phyloP scores from a whole-genome alignment of 2,888 invertebrate genomes.

The Phengaris alcon region DNA sequence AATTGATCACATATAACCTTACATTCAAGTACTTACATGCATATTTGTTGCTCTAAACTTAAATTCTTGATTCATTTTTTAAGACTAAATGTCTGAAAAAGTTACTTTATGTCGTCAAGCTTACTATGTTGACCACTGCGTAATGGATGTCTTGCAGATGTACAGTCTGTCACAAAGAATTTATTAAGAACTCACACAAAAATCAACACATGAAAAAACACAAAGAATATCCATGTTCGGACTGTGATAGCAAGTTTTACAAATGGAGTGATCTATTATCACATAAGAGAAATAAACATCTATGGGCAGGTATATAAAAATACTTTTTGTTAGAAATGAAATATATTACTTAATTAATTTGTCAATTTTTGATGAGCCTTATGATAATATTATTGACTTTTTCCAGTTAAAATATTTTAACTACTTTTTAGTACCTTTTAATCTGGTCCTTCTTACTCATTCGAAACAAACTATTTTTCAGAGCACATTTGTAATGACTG shows the following conservation, averaged over 20 bases:
- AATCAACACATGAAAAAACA: slow-evolving; percentile 71
- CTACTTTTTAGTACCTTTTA: background rate
- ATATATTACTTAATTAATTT: too few species aligned
- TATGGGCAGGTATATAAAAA: slow-evolving; percentile 46
- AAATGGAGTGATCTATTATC: slow-evolving; percentile 37
- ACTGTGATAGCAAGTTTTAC: slow-evolving; percentile 69
- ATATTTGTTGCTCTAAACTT: too few species aligned
- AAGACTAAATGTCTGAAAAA: too few species aligned
- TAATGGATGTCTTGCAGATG: slow-evolving; percentile 62
- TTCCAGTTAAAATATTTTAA: background rate
- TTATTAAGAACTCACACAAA: slow-evolving; percentile 65
- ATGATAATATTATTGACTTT: background rate
- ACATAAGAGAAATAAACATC: slow-evolving; percentile 66
- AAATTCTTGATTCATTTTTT: too few species aligned
- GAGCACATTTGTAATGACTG: slow-evolving; percentile 67
- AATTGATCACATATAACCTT: too few species aligned
- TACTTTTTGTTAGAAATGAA: too few species aligned
- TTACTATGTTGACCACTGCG: too few species aligned
- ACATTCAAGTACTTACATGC: too few species aligned
- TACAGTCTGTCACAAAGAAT: slow-evolving; percentile 72
- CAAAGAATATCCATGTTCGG: slow-evolving; percentile 67
- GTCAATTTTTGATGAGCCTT: too few species aligned
- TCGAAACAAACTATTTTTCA: slow-evolving; percentile 44
- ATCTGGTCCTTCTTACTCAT: background rate
- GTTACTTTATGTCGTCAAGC: too few species aligned